Evolutionary conservation across 1,140 invertebrate genomes (phyloP).

Genomic region (Bombus confusus): DNA sequence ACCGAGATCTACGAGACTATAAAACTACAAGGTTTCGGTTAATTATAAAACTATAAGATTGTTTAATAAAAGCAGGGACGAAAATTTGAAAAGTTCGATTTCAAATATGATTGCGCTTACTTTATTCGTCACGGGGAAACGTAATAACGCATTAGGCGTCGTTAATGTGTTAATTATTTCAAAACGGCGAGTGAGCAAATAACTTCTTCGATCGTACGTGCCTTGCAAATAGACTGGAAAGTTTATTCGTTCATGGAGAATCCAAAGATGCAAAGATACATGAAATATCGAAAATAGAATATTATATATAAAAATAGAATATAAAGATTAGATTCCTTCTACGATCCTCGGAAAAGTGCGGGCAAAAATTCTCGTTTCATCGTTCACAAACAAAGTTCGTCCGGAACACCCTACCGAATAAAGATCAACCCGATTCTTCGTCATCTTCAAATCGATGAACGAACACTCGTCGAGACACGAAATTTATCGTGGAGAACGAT

Average conservation of each 20-base stretch:
- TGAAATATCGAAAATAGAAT: no score
- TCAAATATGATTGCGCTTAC: no score
- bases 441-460: not conserved
- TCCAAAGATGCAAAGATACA: no score
- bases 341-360: no score
- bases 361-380: no score
- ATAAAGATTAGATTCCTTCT: no score
- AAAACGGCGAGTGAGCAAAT: not conserved
- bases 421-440: not conserved
- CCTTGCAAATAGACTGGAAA: no score
- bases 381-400: not conserved
- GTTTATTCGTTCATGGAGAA: no score
- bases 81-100: not conserved
- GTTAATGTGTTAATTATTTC: no score
- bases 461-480: not conserved
- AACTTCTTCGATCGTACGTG: not conserved
- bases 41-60: not conserved
- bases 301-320: no score
- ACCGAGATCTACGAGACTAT: no score
- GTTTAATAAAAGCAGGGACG: not conserved
- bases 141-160: not conserved
- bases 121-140: not conserved
- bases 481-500: constrained; percentile 24
- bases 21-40: not conserved
- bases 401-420: not conserved